Base-by-base conservation (phyloP, 23 tunicate genomes). In the Clavelina lepadiformis region DNA sequence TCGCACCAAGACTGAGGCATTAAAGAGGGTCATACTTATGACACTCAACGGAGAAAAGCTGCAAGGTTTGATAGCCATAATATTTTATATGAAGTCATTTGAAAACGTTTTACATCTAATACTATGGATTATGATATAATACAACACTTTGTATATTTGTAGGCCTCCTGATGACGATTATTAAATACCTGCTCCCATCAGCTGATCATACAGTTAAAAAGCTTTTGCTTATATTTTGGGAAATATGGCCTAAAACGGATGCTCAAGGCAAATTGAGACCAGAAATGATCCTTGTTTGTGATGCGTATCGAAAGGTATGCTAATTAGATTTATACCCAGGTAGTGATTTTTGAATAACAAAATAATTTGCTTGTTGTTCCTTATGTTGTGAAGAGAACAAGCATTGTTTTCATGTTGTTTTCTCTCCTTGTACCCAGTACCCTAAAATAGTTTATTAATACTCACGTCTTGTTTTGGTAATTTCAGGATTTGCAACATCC, bases 271-370 rank as follows among this genome's bases (percentile, higher is more conserved):
- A 91, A 35, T 74, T 94, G 7, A 51, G 91, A 22, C 95, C 88
- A 26, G 95, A 86, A 70, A 94, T 94, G 99, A 94, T 94, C 46
- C 63, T 94, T 5, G 99, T 94, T 11, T 94, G 99, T 66, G 99
- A 94, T 82, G 99, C 99, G 24, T 94, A 94, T 75, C 75, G 99
- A 76, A 89, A 89, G 76, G 96, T 88, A 51, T n/a, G n/a, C n/a
- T n/a, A 44, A 44, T 44, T 44, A 44, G 18, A 18, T 44, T 44
- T 44, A 44, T 44, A n/a, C n/a, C n/a, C n/a, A n/a, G n/a, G n/a
- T n/a, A n/a, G n/a, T n/a, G n/a, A n/a, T n/a, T n/a, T n/a, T n/a
- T n/a, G n/a, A n/a, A n/a, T n/a, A n/a, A n/a, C n/a, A n/a, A n/a
- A n/a, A n/a, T n/a, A n/a, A n/a, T n/a, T n/a, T n/a, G n/a, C n/a